Percentiles rank a stretch among this genome's conserved stretches.
These are phyloP conservation scores for Oreortyx pictus DNA, from an alignment of 2,797 vertebrate genomes.

Conservation along the genomic window DNA sequence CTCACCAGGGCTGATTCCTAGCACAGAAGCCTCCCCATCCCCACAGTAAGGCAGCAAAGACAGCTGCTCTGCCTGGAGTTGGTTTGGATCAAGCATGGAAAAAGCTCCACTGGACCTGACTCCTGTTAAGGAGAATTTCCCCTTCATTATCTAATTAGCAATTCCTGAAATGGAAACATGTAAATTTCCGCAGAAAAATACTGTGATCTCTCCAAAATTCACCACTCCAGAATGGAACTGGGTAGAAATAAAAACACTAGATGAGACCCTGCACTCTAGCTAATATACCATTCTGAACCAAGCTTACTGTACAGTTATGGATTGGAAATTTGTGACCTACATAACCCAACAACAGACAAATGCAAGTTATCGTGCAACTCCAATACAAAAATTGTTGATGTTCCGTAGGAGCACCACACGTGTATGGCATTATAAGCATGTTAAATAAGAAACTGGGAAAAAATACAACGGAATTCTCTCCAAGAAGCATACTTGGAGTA, in stretches of 20 bases:
- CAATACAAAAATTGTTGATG: background rate
- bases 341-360: background rate
- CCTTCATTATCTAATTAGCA: background rate
- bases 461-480: background rate
- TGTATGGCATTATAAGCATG: background rate
- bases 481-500: background rate
- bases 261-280: background rate
- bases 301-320: background rate
- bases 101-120: background rate
- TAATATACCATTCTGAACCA: background rate
- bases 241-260: background rate
- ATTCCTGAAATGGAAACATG: fast-evolving
- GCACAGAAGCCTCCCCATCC: background rate
- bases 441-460: background rate
- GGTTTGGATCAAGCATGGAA: background rate
- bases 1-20: background rate
- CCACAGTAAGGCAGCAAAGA: background rate
- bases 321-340: background rate
- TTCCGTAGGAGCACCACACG: background rate
- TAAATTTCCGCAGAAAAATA: background rate
- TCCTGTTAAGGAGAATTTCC: background rate
- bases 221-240: background rate
- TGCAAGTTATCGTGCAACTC: background rate
- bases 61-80: background rate
- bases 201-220: background rate